Evolutionary conservation across 2,888 invertebrate species (phyloP).

Genomic region (Habroteleia sp.): DNA sequence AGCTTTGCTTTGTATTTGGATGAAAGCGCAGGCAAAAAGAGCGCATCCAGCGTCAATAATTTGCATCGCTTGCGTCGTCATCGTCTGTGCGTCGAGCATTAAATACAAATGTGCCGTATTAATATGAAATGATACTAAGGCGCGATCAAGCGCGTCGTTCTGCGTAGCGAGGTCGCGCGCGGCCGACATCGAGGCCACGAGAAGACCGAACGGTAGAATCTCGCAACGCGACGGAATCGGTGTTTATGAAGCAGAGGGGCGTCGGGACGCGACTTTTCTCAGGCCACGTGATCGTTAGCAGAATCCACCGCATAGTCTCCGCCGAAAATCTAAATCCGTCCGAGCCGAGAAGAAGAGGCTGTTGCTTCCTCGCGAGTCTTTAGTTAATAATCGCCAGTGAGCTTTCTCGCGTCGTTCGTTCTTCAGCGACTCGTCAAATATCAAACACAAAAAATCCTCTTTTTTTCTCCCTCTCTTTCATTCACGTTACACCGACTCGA

Average conservation of each 20-base stretch:
- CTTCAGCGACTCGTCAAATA: neutral
- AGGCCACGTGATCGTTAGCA: conserved; percentile 72
- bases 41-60: no score
- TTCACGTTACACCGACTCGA: neutral
- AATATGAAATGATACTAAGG: conserved; percentile 30
- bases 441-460: conserved; percentile 5
- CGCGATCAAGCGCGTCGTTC: conserved; percentile 19
- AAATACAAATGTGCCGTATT: conserved; percentile 15
- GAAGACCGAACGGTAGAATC: conserved; percentile 12
- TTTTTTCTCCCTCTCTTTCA: neutral
- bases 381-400: conserved; percentile 77
- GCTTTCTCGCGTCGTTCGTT: conserved; percentile 68
- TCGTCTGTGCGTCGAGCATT: neutral
- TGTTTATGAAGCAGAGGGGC: conserved; percentile 47
- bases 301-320: conserved; percentile 75
- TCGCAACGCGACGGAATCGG: conserved; percentile 20
- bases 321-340: conserved; percentile 80
- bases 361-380: conserved; percentile 64
- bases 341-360: conserved; percentile 75
- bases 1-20: no score
- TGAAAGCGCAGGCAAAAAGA: no score
- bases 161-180: conserved; percentile 21
- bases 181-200: conserved; percentile 48
- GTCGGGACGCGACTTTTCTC: conserved; percentile 45
- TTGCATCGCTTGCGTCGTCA: conserved; percentile 24